phyloP scores from a whole-genome alignment of 1,140 invertebrate genomes.

The Brachionus asplanchnoidis region DNA sequence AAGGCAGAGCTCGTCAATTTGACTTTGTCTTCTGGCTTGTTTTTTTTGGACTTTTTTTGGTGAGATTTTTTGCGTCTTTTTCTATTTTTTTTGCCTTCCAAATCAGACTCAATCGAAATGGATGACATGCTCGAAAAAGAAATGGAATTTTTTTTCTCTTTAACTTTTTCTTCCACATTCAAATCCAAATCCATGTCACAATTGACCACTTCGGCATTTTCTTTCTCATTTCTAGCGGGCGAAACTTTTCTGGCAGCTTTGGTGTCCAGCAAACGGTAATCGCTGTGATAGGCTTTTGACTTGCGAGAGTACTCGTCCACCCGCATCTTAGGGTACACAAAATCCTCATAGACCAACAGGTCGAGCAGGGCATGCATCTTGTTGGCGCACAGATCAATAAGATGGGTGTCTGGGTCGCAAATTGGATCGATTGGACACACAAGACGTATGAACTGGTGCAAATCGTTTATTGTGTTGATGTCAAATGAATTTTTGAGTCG shows the following conservation, averaged over 20 bases:
- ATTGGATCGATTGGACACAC: not conserved
- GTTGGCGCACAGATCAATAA: not conserved
- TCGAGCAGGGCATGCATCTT: not conserved
- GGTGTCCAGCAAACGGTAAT: not conserved
- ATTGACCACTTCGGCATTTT: not conserved
- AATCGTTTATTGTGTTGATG: not conserved
- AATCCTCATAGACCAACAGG: not conserved
- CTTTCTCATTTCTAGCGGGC: not conserved
- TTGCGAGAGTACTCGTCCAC: not conserved
- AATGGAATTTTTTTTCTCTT: not conserved
- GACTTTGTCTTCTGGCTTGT: not conserved
- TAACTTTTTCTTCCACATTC: not conserved
- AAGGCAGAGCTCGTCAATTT: not conserved
- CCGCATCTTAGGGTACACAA: not conserved
- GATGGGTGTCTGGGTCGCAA: not conserved
- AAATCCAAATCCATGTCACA: not conserved
- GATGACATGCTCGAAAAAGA: not conserved
- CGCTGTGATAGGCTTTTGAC: not conserved
- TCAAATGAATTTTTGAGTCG: constrained; percentile 26
- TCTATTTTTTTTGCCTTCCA: not conserved
- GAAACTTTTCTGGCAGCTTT: not conserved
- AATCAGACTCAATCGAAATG: not conserved
- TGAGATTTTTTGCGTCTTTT: constrained; percentile 18
- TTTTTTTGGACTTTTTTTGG: not conserved
- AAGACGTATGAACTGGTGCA: not conserved